Evolutionary conservation across 1,140 invertebrate species (phyloP), one percentile per base, ranked within the genome.

Genomic region (Zaprionus vittiger): DNA sequence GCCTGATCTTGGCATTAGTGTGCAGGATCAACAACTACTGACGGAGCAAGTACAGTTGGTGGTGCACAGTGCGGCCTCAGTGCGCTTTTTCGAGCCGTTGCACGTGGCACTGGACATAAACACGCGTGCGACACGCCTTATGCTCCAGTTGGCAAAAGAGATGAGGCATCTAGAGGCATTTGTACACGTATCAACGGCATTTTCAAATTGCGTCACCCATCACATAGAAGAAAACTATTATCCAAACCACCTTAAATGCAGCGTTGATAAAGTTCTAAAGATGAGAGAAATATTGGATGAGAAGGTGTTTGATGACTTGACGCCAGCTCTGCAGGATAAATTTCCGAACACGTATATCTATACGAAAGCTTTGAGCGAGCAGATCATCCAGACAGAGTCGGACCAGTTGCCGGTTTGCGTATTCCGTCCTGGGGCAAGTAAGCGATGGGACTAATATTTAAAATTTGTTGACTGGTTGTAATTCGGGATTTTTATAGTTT

Each of bases 331-430:
- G 52, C 74, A 97, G 3, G 95, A 94, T 0, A 93, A 95, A 28
- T 96, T 95, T 84, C 97, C 97, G 0, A 98, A 98, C 82, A 97
- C 96, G 0, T 98, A 98, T 81, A 95, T 95, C 0, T 98, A 95
- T 81, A 97, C 96, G 0, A 98, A 98, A 93, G 95, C 96, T 1
- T 86, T 97, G 11, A 96, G 96, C 0, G 97, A 98, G 93, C 94
- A 96, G 65, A 90, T 96, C 0, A 93, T 97, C 0, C 93, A 94
- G 55, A 93, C 95, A 31, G 94, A 96, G 70, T 93, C 94, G 0
- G 92, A 92, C 6, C 94, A 94, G 34, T 86, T 99, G n/a, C 98
- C 98, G 0, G 89, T 95, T 0, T 95, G 95, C 4, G 93, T 97
- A 1, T 94, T 96, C 80, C 94, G 96, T 74, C 96, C 96, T 1